phyloP scores from a whole-genome alignment of 2,888 invertebrate genomes.

The Pachliopta kotzebuea region DNA sequence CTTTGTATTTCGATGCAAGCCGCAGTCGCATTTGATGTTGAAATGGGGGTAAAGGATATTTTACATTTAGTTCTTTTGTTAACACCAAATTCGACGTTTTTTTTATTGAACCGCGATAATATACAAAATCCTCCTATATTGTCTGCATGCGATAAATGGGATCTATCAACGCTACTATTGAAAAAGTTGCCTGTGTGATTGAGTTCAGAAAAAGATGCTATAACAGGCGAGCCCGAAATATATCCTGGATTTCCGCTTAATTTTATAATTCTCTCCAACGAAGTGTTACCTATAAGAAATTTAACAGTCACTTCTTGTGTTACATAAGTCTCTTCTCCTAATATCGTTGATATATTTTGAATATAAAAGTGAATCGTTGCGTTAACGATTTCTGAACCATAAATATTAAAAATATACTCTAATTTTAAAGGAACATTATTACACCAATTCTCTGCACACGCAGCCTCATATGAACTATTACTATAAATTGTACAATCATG shows the following conservation, averaged over 20 bases:
- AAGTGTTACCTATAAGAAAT: conserved; percentile 54
- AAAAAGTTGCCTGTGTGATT: conserved; percentile 59
- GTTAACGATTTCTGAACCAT: conserved; percentile 54
- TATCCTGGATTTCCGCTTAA: conserved; percentile 91
- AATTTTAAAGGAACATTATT: conserved; percentile 55
- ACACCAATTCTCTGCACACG: conserved; percentile 55
- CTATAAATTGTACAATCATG: conserved; percentile 50
- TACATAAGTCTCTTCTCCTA: conserved; percentile 42
- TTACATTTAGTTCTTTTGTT: conserved; percentile 73
- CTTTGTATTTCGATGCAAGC: conserved; percentile 55
- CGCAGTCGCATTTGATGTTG: conserved; percentile 42
- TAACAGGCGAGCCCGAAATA: conserved; percentile 82
- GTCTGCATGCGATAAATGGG: conserved; percentile 49
- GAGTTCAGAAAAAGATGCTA: conserved; percentile 55
- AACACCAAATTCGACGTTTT: conserved; percentile 67
- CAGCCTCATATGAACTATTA: conserved; percentile 51
- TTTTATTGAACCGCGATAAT: conserved; percentile 50
- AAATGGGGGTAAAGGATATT: conserved; percentile 20
- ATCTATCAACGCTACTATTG: conserved; percentile 41
- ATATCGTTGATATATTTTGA: conserved; percentile 42
- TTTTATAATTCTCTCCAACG: conserved; percentile 46
- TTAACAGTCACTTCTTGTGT: conserved; percentile 55
- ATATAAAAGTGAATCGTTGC: conserved; percentile 56
- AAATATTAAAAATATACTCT: conserved; percentile 60
- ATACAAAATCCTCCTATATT: conserved; percentile 69